Conservation (phyloP, 2,113 vertebrate species). For the Corvus cornix region DNA sequence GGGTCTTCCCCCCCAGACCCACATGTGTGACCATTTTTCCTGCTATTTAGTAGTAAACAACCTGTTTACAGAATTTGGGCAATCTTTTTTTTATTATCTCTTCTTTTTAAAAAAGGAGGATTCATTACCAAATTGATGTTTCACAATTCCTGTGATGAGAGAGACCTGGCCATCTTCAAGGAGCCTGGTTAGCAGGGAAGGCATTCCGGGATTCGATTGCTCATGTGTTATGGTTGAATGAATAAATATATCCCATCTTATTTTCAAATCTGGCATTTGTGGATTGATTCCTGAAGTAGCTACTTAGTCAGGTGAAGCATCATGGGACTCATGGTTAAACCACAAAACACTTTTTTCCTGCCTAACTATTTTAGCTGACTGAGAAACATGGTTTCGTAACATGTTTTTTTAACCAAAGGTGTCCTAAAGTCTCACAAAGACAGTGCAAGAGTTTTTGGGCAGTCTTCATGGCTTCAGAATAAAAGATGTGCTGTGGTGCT, state of each 20-base stretch:
- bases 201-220: neutral
- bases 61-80: neutral
- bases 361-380: conserved; percentile 7
- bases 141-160: conserved; percentile 8
- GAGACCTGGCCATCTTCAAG: neutral
- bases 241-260: conserved; percentile 31
- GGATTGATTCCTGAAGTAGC: conserved; percentile 26
- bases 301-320: conserved; percentile 33
- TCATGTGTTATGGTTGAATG: conserved; percentile 16
- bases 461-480: neutral
- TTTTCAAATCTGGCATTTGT: conserved; percentile 41
- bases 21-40: neutral
- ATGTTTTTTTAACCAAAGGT: conserved; percentile 44
- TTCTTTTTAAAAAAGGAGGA: neutral
- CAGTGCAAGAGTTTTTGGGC: neutral
- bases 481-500: neutral
- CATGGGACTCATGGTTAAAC: conserved; percentile 35
- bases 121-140: neutral
- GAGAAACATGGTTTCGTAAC: neutral
- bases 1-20: neutral
- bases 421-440: neutral
- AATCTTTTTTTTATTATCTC: neutral
- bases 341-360: conserved; percentile 32
- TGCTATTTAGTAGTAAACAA: conserved; percentile 29
- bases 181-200: neutral